Base-by-base conservation (phyloP, 2,888 invertebrate species). In the Phragmatobia fuliginosa region DNA sequence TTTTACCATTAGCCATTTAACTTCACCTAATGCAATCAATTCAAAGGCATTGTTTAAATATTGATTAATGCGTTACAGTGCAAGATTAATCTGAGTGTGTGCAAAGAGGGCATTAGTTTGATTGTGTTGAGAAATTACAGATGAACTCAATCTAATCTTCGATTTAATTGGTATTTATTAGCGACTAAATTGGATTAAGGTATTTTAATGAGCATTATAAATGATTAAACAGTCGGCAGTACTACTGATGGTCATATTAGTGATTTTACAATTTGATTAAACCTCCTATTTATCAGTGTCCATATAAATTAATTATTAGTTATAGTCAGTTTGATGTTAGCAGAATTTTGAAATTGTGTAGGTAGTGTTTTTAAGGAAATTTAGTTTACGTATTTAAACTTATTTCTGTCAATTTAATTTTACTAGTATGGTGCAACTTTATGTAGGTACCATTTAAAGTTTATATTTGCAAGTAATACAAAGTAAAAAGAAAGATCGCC, bases 131-230 rank as follows among this genome's bases (percentile, higher is more conserved):
- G 75, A 73, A 74, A 81, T 83, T 75, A 72, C 76, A 71, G 61
- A 72, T 68, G 70, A 77, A 76, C 79, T 77, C 78, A 84, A 82
- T 83, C 78, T 82, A 76, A 83, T 81, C 77, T 73, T 58, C 56
- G 63, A 75, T 76, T 82, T 79, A 81, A 82, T 83, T 83, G 80
- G 69, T 77, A 75, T 83, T 81, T 79, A 83, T 79, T 71, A 59
- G 73, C 36, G 38, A 63, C 68, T 59, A 66, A 67, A 70, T 79
- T 66, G 74, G 64, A 32, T 70, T 38, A 68, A 70, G 71, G 74
- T 63, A 74, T 82, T 80, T 80, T 80, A 82, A 80, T 80, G 66
- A 78, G 71, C 61, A 70, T 72, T 73, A 68, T 41, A 78, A 71
- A 71, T 75, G 67, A 76, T 73, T 70, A 71, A 64, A 66, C 32